Percentiles rank a stretch among this genome's conserved stretches.
Conservation (phyloP, 2,113 vertebrate genomes). For the Oreochromis aureus region DNA sequence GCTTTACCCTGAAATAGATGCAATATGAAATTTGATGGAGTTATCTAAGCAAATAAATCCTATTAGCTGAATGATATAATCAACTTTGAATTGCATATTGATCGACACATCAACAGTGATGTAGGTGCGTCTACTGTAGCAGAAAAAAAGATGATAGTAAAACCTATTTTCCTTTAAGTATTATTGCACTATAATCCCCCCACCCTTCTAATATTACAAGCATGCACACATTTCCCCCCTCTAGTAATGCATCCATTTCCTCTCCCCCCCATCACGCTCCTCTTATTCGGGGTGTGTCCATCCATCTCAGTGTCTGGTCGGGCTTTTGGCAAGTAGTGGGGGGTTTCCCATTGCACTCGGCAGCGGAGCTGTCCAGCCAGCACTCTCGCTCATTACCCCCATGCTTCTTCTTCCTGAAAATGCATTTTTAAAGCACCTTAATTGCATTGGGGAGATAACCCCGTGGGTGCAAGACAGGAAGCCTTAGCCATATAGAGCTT, state of each 20-base stretch:
- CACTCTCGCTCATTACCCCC: conserved; percentile 82
- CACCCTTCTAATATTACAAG: conserved; percentile 40
- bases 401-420: conserved; percentile 89
- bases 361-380: conserved; percentile 50
- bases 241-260: conserved; percentile 52
- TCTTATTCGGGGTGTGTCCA: conserved; percentile 48
- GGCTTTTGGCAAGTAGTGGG: conserved; percentile 15
- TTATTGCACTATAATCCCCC: conserved; percentile 23
- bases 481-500: conserved; percentile 80
- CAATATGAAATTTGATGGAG: not conserved
- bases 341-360: conserved; percentile 49
- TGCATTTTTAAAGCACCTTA: conserved; percentile 94
- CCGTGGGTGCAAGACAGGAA: conserved; percentile 93
- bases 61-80: conserved; percentile 10
- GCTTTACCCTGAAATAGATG: not conserved
- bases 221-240: not conserved
- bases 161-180: conserved; percentile 40
- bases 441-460: conserved; percentile 98
- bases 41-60: not conserved
- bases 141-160: conserved; percentile 25
- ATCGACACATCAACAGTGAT: not conserved
- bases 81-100: conserved; percentile 22
- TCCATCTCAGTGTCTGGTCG: conserved; percentile 32
- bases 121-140: not conserved
- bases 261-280: not conserved